Evolutionary conservation across 2,797 vertebrate genomes (phyloP).

Genomic region (Tympanoctomys barrerae): DNA sequence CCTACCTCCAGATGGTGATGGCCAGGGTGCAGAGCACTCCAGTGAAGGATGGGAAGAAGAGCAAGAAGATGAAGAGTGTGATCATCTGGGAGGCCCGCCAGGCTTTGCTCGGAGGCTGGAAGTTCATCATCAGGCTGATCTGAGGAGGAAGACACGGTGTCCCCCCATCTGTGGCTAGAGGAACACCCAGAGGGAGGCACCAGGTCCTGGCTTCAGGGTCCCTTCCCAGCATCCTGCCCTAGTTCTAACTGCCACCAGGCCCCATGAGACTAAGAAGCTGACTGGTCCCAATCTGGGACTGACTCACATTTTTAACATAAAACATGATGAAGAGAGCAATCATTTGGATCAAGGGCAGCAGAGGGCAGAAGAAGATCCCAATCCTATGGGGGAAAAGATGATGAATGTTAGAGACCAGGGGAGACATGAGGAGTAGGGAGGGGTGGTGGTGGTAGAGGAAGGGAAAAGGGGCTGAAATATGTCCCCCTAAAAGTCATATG

Average conservation of each 20-base stretch:
- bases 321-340: constrained; percentile 94
- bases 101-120: constrained; percentile 93
- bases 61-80: constrained; percentile 94
- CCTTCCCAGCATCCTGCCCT: not conserved
- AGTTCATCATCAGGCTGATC: constrained; percentile 96
- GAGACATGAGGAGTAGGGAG: accelerated
- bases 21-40: constrained; percentile 92
- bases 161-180: not conserved
- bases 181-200: not conserved
- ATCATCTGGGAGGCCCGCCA: constrained; percentile 97
- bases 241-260: not conserved
- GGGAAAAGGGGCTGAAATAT: accelerated
- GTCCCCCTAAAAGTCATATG: not conserved
- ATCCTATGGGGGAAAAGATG: constrained; percentile 90
- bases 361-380: constrained; percentile 96
- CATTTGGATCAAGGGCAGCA: constrained; percentile 96
- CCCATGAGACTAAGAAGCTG: not conserved
- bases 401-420: not conserved
- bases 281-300: not conserved
- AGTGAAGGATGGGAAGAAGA: constrained; percentile 95
- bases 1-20: constrained; percentile 95
- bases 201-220: not conserved
- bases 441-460: not conserved
- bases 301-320: constrained; percentile 95
- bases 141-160: constrained; percentile 79